Evolutionary conservation across 2,113 vertebrate genomes (phyloP).

Genomic region (Maccullochella peelii): DNA sequence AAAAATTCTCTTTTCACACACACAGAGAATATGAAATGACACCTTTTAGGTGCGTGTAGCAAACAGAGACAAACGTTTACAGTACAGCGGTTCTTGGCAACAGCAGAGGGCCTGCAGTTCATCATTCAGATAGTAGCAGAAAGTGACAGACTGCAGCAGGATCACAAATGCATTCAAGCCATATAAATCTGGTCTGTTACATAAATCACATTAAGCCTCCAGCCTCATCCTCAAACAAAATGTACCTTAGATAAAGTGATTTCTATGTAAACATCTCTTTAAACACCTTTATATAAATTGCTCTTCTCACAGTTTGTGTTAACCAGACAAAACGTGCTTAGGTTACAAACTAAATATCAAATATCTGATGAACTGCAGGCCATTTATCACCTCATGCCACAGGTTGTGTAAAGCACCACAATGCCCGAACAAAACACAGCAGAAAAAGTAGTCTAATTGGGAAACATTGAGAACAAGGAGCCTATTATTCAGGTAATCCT

Average conservation of each 20-base stretch:
- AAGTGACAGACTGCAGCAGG: constrained; percentile 44
- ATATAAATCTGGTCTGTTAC: constrained; percentile 14
- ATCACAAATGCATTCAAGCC: constrained; percentile 31
- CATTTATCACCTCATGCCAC: neutral
- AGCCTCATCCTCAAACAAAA: neutral
- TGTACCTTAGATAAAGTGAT: neutral
- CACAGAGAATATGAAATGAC: constrained; percentile 40
- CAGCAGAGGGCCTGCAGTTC: constrained; percentile 7
- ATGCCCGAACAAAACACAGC: neutral
- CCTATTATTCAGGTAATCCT: constrained; percentile 65
- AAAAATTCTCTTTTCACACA: constrained; percentile 38
- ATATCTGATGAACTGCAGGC: constrained; percentile 13
- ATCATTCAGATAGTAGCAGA: constrained; percentile 15
- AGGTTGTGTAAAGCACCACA: constrained; percentile 39
- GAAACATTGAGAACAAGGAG: constrained; percentile 47
- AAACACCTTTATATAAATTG: neutral
- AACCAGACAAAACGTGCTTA: neutral
- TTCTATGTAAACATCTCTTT: neutral
- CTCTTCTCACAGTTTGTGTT: neutral
- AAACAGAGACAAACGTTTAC: constrained; percentile 30
- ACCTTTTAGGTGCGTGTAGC: constrained; percentile 10
- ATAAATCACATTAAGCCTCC: constrained; percentile 38
- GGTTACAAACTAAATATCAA: constrained; percentile 7
- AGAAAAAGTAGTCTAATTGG: neutral
- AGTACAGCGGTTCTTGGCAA: constrained; percentile 17